These are phyloP conservation scores for Drosophila emarginata DNA, from an alignment of 2,888 invertebrate genomes.

Conservation along the genomic window DNA sequence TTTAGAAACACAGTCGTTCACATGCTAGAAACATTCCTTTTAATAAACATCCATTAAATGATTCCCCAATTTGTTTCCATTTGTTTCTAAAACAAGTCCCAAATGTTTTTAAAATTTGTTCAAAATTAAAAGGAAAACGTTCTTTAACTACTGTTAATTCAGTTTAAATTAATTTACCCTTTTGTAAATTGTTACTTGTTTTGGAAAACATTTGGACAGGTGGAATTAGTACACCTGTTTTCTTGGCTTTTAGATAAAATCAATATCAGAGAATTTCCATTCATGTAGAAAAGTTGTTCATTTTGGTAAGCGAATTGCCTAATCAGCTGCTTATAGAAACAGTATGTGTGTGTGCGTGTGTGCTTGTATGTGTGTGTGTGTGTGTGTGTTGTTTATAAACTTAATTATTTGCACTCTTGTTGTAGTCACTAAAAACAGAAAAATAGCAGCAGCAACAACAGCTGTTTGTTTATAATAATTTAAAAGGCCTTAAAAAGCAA, in stretches of 20 bases:
- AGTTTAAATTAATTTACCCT: too few relatives aligned
- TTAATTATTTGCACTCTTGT: constrained; percentile 56
- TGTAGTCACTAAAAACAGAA: constrained; percentile 64
- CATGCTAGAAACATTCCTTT: background rate
- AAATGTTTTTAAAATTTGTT: background rate
- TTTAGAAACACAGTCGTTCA: background rate
- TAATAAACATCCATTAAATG: too few relatives aligned
- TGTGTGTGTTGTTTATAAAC: constrained; percentile 16
- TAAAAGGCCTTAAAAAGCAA: constrained; percentile 50
- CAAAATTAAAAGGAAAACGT: too few relatives aligned
- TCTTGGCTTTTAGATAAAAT: background rate
- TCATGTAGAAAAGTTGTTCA: constrained; percentile 17
- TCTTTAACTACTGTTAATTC: background rate
- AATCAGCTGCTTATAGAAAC: constrained; percentile 40
- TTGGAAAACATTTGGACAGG: background rate
- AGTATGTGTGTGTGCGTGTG: background rate
- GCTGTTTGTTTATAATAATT: constrained; percentile 70
- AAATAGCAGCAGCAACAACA: constrained; percentile 49
- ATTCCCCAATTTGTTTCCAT: too few relatives aligned
- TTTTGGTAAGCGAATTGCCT: constrained; percentile 17
- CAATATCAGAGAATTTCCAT: constrained; percentile 7
- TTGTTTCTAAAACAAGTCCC: background rate
- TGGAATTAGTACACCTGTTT: constrained; percentile 27
- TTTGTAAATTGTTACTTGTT: background rate
- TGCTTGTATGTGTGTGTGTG: constrained; percentile 1